Percentiles rank a stretch among this genome's conserved stretches.
These are phyloP conservation scores for Intellagama lesueurii DNA, from an alignment of 2,797 vertebrate genomes.

Conservation along the genomic window DNA sequence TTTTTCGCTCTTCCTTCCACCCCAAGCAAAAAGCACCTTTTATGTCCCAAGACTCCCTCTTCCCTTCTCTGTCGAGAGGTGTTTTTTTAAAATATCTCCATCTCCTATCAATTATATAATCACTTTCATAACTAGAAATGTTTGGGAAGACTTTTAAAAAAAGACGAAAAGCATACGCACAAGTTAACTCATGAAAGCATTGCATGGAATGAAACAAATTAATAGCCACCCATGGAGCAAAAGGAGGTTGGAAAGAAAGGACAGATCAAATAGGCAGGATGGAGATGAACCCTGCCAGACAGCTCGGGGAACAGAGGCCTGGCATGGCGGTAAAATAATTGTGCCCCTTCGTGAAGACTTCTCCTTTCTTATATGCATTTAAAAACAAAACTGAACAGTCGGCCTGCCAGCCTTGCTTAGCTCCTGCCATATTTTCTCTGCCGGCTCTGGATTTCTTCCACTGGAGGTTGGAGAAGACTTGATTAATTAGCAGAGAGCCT, in stretches of 20 bases:
- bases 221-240: slow-evolving; percentile 66
- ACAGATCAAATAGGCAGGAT: slow-evolving; percentile 62
- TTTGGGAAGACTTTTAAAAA: slow-evolving; percentile 36
- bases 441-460: slow-evolving; percentile 43
- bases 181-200: slow-evolving; percentile 60
- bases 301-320: slow-evolving; percentile 66
- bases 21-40: slow-evolving; percentile 52
- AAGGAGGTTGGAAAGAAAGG: slow-evolving; percentile 47
- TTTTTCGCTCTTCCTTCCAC: slow-evolving; percentile 14
- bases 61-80: not conserved
- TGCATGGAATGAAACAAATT: slow-evolving; percentile 62
- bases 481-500: slow-evolving; percentile 73
- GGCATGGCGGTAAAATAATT: slow-evolving; percentile 67
- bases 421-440: slow-evolving; percentile 61
- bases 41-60: slow-evolving; percentile 43
- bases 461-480: slow-evolving; percentile 49
- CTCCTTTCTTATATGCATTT: slow-evolving; percentile 48
- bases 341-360: slow-evolving; percentile 63
- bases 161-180: slow-evolving; percentile 24
- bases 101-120: not conserved
- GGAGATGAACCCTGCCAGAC: slow-evolving; percentile 39
- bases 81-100: not conserved
- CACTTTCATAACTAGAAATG: slow-evolving; percentile 20
- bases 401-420: slow-evolving; percentile 62
- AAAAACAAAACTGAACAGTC: slow-evolving; percentile 40